Percentiles rank a stretch among this genome's conserved stretches.
Evolutionary conservation across 2,888 invertebrate species (phyloP).

Genomic region (Diplolepis rosae): DNA sequence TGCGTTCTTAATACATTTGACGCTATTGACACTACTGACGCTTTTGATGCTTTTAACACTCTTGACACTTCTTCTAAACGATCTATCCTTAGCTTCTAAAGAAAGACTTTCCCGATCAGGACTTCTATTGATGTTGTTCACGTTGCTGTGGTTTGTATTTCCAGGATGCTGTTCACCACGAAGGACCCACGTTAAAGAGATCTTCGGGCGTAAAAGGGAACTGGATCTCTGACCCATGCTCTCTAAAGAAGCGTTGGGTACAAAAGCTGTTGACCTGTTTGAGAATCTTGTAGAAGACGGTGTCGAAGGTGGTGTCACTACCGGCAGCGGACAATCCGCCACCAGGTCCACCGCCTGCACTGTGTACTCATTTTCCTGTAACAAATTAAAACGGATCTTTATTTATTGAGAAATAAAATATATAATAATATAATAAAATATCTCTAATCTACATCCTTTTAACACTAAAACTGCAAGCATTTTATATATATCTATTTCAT

Average conservation of each 20-base stretch:
- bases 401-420: background rate
- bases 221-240: constrained; percentile 68
- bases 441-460: too few relatives aligned
- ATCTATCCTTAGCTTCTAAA: constrained; percentile 52
- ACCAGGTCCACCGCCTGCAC: constrained; percentile 68
- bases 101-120: constrained; percentile 28
- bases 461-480: too few relatives aligned
- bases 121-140: constrained; percentile 13
- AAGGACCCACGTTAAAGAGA: constrained; percentile 85
- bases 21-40: constrained; percentile 50
- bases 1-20: constrained; percentile 39
- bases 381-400: constrained; percentile 4
- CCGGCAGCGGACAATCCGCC: constrained; percentile 62
- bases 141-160: constrained; percentile 8
- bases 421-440: too few relatives aligned
- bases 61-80: constrained; percentile 59
- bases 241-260: background rate
- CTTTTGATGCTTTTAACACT: constrained; percentile 53
- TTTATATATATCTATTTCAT: too few relatives aligned
- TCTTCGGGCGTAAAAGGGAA: constrained; percentile 75
- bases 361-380: constrained; percentile 58
- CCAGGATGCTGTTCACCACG: constrained; percentile 72
- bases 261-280: constrained; percentile 46
- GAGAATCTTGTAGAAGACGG: constrained; percentile 52
- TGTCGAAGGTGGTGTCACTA: constrained; percentile 46